phyloP scores from a whole-genome alignment of 2,797 vertebrate species.

The Ptychobarbus kaznakovi region DNA sequence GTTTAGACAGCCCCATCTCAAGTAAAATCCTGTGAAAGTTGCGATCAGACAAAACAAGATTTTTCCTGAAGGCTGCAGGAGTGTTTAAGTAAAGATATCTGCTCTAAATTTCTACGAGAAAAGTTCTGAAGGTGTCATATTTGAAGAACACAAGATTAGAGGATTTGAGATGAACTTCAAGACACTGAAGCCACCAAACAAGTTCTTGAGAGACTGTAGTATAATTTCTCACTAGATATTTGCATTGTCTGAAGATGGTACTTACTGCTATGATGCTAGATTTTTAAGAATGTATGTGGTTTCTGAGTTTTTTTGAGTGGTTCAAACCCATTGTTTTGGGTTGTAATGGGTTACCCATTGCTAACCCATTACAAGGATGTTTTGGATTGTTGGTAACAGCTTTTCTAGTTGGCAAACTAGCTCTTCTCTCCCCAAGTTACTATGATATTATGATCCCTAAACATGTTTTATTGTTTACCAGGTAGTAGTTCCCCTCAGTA shows the following conservation, averaged over 20 bases:
- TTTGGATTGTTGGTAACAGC: neutral
- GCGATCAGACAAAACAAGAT: neutral
- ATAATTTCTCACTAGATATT: neutral
- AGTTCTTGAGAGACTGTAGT: neutral
- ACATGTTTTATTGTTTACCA: neutral
- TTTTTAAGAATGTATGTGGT: neutral
- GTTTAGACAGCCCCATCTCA: constrained; percentile 45
- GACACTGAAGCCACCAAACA: neutral
- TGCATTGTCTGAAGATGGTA: neutral
- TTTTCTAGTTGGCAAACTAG: neutral
- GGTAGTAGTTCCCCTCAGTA: neutral
- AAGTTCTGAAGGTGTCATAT: neutral
- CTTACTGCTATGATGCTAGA: neutral
- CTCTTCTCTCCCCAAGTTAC: neutral
- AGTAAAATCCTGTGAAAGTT: neutral
- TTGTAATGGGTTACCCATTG: neutral
- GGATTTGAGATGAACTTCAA: neutral
- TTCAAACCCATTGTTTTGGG: neutral
- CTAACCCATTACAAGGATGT: neutral
- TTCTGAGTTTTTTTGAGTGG: neutral
- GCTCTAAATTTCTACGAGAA: neutral
- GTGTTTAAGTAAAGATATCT: neutral
- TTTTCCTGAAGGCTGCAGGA: neutral
- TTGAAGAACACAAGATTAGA: neutral
- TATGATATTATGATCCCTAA: neutral